A percentile compares a stretch with the other conserved stretches of the same genome.
Conservation (phyloP, 1,140 invertebrate genomes). For the Gryon sp. region DNA sequence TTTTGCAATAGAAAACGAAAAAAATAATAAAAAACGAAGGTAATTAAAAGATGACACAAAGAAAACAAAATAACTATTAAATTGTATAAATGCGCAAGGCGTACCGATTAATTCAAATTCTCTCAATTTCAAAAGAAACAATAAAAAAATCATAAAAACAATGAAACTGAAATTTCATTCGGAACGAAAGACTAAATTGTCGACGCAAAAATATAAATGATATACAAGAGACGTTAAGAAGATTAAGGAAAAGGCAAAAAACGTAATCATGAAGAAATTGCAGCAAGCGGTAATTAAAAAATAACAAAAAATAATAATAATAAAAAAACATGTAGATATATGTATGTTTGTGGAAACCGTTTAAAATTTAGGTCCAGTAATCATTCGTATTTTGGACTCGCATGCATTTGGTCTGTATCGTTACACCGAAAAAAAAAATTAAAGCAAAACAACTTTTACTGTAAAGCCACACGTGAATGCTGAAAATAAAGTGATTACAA, state of each 20-base stretch:
- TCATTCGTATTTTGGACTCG: slow-evolving; percentile 71
- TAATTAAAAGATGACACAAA: slow-evolving; percentile 51
- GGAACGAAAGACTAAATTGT: slow-evolving; percentile 60
- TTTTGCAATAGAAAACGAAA: slow-evolving; percentile 72
- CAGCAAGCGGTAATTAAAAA: slow-evolving; percentile 51
- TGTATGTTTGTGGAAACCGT: slow-evolving; percentile 65
- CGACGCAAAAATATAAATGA: slow-evolving; percentile 63
- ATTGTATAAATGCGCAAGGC: slow-evolving; percentile 60
- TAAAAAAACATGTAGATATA: slow-evolving; percentile 68
- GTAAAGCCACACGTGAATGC: slow-evolving; percentile 76
- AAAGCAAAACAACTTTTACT: slow-evolving; percentile 72
- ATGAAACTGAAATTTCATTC: slow-evolving; percentile 27
- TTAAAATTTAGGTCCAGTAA: slow-evolving; percentile 67
- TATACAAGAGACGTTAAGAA: slow-evolving; percentile 46
- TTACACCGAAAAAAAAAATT: slow-evolving; percentile 67
- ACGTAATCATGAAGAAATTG: slow-evolving; percentile 43
- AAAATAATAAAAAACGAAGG: no score
- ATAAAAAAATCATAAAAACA: no score
- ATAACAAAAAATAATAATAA: no score
- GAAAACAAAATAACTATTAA: slow-evolving; percentile 40
- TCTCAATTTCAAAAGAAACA: no score
- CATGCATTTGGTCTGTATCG: slow-evolving; percentile 76
- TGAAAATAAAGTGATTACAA: slow-evolving; percentile 78
- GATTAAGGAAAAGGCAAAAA: slow-evolving; percentile 28
- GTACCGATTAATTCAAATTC: slow-evolving; percentile 47